Base-by-base conservation (phyloP, 2,797 vertebrate genomes). In the Microchirus variegatus region DNA sequence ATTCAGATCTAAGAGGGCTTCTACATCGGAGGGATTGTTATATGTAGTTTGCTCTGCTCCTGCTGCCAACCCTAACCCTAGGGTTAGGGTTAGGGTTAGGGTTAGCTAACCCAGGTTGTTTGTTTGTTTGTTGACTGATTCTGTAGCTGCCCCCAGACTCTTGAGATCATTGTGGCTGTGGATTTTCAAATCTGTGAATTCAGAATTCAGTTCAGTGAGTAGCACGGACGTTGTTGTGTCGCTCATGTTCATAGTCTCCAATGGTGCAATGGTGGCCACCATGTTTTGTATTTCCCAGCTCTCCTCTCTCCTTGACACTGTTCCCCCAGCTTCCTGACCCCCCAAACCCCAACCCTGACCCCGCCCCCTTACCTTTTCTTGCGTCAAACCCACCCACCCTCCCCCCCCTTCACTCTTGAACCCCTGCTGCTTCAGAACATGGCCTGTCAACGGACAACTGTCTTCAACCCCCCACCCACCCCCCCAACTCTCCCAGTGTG, bases 241-340 rank as follows among this genome's bases (percentile, higher is more conserved):
- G n/a, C n/a, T n/a, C n/a, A 42, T 48, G 41, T 52, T 31, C 48
- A 11, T n/a, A 12, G 37, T 40, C 26, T 40, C 3, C 59, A 36
- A n/a, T n/a, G n/a, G n/a, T n/a, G n/a, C n/a, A n/a, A n/a, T n/a
- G n/a, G n/a, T n/a, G 52, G 65, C 67, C 14, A 40, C 77, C 75
- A 31, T 31, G 13, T 57, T n/a, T n/a, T 40, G 78, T 80, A 75
- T 85, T 79, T 80, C 84, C 89, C 84, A 87, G 82, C 85, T 88
- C 69, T 84, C 83, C 85, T 80, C 84, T 89, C 81, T 53, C 84
- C 84, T 85, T 89, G 83, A 82, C 79, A 75, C 82, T 83, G 67
- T 71, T 65, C 64, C 78, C 81, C 67, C 37, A 68, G 67, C 70
- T 65, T 61, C 49, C 60, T 31, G 17, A 53, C 3, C 3, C 31